Conservation (phyloP, 2,113 vertebrate species). For the Campylomormyrus numenius region DNA sequence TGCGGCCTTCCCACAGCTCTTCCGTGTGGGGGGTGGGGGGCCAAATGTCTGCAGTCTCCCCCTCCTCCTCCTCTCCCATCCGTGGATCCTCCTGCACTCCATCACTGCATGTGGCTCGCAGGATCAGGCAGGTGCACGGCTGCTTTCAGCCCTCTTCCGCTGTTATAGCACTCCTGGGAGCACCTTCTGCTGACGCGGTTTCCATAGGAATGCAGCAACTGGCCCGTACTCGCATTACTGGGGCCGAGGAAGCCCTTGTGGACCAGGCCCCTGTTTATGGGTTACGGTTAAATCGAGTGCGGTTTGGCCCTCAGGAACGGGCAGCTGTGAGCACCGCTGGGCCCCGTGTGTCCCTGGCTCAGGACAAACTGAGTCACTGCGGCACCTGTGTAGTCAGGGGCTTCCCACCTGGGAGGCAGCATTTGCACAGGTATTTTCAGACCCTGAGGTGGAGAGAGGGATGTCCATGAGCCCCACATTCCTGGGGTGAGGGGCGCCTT, state of each 20-base stretch:
- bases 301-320: no score
- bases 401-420: neutral
- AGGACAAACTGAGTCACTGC: neutral
- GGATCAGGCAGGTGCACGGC: conserved; percentile 1
- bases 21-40: neutral
- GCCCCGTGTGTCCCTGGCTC: neutral
- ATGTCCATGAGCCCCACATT: neutral
- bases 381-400: neutral
- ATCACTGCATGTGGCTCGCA: neutral
- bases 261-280: neutral
- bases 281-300: neutral
- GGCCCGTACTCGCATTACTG: neutral
- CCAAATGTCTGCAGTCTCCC: neutral
- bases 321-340: neutral
- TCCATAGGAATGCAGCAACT: neutral
- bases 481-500: neutral
- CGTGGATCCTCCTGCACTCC: neutral
- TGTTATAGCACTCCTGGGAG: neutral
- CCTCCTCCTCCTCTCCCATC: neutral
- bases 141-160: neutral
- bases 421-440: neutral
- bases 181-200: neutral
- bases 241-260: neutral
- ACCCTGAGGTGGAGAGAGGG: neutral
- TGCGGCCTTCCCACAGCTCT: neutral